These are phyloP conservation scores for Characodon lateralis DNA, from an alignment of 2,797 vertebrate species.

Conservation along the genomic window DNA sequence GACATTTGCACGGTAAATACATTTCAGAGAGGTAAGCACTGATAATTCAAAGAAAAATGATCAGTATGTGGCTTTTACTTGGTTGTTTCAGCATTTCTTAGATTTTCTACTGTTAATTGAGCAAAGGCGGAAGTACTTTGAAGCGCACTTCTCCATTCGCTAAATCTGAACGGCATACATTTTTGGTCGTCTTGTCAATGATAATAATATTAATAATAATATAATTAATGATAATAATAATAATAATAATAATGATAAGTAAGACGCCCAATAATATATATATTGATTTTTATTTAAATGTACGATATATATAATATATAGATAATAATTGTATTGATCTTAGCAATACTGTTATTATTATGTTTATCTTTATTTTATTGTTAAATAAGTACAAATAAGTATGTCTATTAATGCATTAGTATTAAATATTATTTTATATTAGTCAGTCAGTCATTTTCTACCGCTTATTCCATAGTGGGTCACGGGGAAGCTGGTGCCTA, in stretches of 20 bases:
- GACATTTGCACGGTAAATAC: neutral
- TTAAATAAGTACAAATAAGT: neutral
- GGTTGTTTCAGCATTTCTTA: neutral
- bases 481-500: too few species aligned
- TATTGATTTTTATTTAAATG: too few species aligned
- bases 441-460: too few species aligned
- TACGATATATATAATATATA: too few species aligned
- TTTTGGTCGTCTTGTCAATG: too few species aligned
- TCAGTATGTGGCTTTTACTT: neutral
- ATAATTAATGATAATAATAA: neutral
- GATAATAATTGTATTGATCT: neutral
- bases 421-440: neutral
- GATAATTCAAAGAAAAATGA: neutral
- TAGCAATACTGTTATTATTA: neutral
- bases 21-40: neutral
- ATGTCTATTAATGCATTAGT: neutral
- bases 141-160: neutral
- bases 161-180: neutral
- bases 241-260: neutral
- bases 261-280: too few species aligned
- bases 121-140: conserved; percentile 37
- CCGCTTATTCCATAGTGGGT: too few species aligned
- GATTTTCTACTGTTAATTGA: rapidly evolving
- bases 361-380: neutral
- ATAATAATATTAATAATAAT: too few species aligned